These are phyloP conservation scores for Lampropteryx suffumata DNA, from an alignment of 2,888 invertebrate genomes.

Conservation along the genomic window DNA sequence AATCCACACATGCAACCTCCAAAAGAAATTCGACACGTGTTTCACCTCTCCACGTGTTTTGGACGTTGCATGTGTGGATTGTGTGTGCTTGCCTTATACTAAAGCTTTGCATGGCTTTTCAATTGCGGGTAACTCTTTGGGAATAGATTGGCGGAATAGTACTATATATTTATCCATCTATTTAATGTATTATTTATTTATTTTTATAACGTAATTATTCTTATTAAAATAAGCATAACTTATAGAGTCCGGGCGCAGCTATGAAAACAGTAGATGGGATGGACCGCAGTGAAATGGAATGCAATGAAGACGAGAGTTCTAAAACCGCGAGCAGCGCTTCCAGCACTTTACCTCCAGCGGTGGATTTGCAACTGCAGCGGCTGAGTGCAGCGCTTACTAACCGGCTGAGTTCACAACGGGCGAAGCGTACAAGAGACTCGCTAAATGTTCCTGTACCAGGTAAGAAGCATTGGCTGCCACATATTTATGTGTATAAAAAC, in stretches of 20 bases:
- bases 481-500: too few species aligned
- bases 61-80: too few species aligned
- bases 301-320: slow-evolving; percentile 27
- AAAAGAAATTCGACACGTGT: too few species aligned
- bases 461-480: slow-evolving; percentile 26
- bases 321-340: slow-evolving; percentile 33
- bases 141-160: too few species aligned
- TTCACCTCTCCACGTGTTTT: too few species aligned
- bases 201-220: too few species aligned
- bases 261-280: slow-evolving; percentile 16
- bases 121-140: too few species aligned
- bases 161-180: too few species aligned
- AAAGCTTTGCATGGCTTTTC: too few species aligned
- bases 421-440: slow-evolving; percentile 53
- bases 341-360: slow-evolving; percentile 37
- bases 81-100: too few species aligned
- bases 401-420: slow-evolving; percentile 54
- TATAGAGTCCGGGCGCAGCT: slow-evolving; percentile 41
- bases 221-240: neutral
- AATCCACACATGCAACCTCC: too few species aligned
- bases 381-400: slow-evolving; percentile 75
- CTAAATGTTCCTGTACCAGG: slow-evolving; percentile 42
- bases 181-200: neutral
- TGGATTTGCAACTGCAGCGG: slow-evolving; percentile 75
- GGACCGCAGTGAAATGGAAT: slow-evolving; percentile 12